Evolutionary conservation across 2,797 vertebrate genomes (phyloP).

Genomic region (Lithobates pipiens): DNA sequence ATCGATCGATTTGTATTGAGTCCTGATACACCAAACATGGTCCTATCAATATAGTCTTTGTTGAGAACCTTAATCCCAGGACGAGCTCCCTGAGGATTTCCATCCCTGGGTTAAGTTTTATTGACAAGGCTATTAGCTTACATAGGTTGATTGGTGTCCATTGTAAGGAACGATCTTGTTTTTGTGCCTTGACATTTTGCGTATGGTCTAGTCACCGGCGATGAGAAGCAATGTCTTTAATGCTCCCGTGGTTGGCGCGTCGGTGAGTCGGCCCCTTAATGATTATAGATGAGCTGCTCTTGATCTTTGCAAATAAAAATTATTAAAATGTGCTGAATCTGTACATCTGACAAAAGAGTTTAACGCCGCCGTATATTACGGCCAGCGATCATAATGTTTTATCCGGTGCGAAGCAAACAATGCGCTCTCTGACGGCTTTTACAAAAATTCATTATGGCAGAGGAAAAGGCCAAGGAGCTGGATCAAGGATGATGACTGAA

Average conservation of each 20-base stretch:
- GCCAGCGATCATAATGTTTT: conserved; percentile 60
- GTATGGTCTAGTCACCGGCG: conserved; percentile 62
- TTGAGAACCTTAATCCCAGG: conserved; percentile 56
- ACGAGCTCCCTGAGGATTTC: conserved; percentile 52
- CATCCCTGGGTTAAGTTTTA: conserved; percentile 55
- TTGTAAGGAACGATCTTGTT: conserved; percentile 65
- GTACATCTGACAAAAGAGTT: conserved; percentile 60
- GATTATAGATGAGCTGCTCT: conserved; percentile 69
- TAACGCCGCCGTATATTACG: conserved; percentile 58
- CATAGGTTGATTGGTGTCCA: conserved; percentile 65
- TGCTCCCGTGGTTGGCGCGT: conserved; percentile 70
- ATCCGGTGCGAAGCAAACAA: conserved; percentile 45
- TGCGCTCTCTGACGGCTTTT: conserved; percentile 17
- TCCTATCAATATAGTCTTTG: conserved; percentile 58
- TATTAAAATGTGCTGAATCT: conserved; percentile 66
- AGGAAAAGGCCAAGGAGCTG: conserved; percentile 14
- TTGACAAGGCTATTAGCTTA: conserved; percentile 73
- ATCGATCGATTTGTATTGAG: conserved; percentile 67
- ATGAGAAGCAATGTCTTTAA: conserved; percentile 69
- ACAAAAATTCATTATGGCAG: neutral
- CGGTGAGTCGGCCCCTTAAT: conserved; percentile 70
- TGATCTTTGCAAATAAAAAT: conserved; percentile 68
- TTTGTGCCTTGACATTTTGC: conserved; percentile 70
- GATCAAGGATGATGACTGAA: conserved; percentile 37
- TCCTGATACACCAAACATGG: conserved; percentile 60